Evolutionary conservation across 2,888 invertebrate genomes (phyloP).

Genomic region (Ochlodes sylvanus): DNA sequence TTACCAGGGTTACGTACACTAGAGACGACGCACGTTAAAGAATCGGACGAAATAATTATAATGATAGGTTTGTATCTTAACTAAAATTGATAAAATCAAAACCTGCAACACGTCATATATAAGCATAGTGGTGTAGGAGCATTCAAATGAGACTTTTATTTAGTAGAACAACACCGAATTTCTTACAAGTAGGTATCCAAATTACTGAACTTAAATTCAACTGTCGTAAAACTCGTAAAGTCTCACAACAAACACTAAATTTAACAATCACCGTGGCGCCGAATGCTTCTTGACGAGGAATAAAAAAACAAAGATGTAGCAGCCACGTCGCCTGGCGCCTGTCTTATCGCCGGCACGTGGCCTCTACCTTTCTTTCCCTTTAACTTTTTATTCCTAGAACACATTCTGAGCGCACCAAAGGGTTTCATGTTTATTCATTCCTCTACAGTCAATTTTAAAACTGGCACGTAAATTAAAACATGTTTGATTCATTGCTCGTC

Average conservation of each 20-base stretch:
- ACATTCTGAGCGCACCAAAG: conserved; percentile 53
- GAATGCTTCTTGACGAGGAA: conserved; percentile 44
- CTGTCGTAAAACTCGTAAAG: conserved; percentile 61
- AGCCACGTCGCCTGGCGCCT: conserved; percentile 68
- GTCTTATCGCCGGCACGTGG: conserved; percentile 73
- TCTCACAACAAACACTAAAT: conserved; percentile 55
- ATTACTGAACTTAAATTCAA: conserved; percentile 54
- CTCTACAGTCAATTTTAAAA: conserved; percentile 21
- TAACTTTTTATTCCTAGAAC: conserved; percentile 66
- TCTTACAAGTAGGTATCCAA: conserved; percentile 4
- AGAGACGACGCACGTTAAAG: too few species aligned
- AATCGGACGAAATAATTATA: too few species aligned
- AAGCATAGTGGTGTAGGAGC: too few species aligned
- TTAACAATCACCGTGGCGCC: conserved; percentile 66
- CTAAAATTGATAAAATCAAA: too few species aligned
- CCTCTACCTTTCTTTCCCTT: conserved; percentile 57
- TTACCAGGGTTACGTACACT: background rate
- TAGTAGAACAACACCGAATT: background rate
- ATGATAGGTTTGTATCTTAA: too few species aligned
- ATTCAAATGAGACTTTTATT: too few species aligned
- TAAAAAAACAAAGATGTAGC: conserved; percentile 55
- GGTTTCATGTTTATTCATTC: conserved; percentile 28
- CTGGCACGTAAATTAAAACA: conserved; percentile 11
- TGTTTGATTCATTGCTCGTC: conserved; percentile 7
- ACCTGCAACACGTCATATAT: background rate